Evolutionary conservation across 2,797 vertebrate genomes (phyloP).

Genomic region (Chiloscyllium punctatum): DNA sequence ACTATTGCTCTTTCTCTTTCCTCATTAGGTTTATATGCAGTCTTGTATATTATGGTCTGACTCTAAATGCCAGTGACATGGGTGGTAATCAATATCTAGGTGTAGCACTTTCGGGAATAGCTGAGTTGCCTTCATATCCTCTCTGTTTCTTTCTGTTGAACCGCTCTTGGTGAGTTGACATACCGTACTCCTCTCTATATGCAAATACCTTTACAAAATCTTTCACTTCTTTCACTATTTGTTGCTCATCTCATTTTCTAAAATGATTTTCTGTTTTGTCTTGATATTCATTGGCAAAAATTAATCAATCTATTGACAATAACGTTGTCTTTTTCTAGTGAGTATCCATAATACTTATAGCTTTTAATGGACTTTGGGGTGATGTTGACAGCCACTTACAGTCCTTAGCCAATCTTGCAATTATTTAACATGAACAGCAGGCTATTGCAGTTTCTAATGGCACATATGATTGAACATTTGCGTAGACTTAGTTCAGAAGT

Average conservation of each 20-base stretch:
- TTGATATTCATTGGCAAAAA: background rate
- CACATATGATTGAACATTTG: background rate
- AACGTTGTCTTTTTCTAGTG: background rate
- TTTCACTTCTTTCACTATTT: background rate
- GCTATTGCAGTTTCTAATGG: background rate
- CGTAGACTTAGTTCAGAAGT: background rate
- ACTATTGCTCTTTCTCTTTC: background rate
- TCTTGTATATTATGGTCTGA: constrained; percentile 70
- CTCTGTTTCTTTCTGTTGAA: constrained; percentile 67
- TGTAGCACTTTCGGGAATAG: constrained; percentile 65
- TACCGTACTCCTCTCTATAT: background rate
- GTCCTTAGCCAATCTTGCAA: background rate
- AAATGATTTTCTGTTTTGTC: background rate
- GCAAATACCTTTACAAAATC: background rate
- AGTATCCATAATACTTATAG: background rate
- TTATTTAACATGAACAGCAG: background rate
- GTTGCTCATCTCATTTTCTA: background rate
- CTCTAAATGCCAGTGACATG: constrained; percentile 63
- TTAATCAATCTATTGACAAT: background rate
- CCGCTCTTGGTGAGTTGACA: constrained; percentile 59
- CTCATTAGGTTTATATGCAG: constrained; percentile 67
- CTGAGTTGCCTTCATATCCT: constrained; percentile 68
- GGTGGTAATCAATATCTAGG: constrained; percentile 64
- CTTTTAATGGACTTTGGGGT: background rate
- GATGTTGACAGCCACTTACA: background rate